Base-by-base conservation (phyloP, 1,140 invertebrate genomes). In the Drosophila punjabiensis region DNA sequence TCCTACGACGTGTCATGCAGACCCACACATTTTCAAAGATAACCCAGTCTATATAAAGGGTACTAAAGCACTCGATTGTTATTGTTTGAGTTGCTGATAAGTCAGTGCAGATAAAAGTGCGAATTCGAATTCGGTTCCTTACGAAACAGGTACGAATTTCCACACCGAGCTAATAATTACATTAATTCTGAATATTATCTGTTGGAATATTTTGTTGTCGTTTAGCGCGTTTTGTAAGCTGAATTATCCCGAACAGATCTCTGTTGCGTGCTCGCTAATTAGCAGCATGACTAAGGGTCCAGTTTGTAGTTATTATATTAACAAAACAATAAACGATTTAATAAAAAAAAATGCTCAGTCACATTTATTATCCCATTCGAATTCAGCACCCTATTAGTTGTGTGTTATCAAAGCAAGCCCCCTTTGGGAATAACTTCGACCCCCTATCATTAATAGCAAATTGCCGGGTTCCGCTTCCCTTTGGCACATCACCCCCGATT, bases 11-110 rank as follows among this genome's bases (percentile, higher is more conserved):
- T 74, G 70, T 74, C 70, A 74, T 71, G 37, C 55, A 10, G 67
- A n/a, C 32, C 33, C 60, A 14, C 35, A 24, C 18, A 69, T 28
- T 69, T 33, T 39, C 4, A 35, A 20, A 74, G 70, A 73, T 74
- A 61, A 52, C 45, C 30, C 20, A 18, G 30, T 43, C 45, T 76
- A 43, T 65, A 50, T 53, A 81, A 65, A 50, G 37, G 67, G 85
- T 89, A 59, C 85, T 84, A 65, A 65, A 71, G 84, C 58, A 88
- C 84, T 84, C 67, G 18, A 79, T 66, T 84, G 81, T 88, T 89
- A 75, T 83, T 69, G 68, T 83, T 74, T 74, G 68, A 61, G 55
- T 62, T 74, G 16, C 37, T 53, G 70, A 74, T 73, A 74, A 45
- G 32, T 32, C 14, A 24, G 4, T 43, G 24, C 37, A 45, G 68